Evolutionary conservation across 2,113 vertebrate species (phyloP).

Genomic region (Chiloscyllium plagiosum): DNA sequence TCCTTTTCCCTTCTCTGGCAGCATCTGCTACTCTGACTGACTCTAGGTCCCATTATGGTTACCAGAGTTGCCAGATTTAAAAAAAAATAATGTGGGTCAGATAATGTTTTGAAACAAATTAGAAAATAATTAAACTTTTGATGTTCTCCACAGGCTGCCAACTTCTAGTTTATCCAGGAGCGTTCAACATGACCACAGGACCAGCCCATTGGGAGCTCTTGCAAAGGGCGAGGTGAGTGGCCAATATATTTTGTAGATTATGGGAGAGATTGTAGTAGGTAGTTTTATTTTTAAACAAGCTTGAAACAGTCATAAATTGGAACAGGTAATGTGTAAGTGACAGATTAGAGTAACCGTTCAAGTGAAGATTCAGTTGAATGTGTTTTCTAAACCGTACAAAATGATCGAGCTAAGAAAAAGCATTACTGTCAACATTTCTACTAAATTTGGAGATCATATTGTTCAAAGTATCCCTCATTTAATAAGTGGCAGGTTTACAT

Average conservation of each 20-base stretch:
- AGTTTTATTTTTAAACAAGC: neutral
- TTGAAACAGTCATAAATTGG: neutral
- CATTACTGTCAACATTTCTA: neutral
- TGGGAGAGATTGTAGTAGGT: neutral
- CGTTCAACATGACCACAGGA: constrained; percentile 95
- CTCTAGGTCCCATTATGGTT: too few relatives aligned
- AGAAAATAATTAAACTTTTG: neutral
- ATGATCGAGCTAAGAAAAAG: neutral
- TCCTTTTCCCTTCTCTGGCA: neutral
- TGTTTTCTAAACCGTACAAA: neutral
- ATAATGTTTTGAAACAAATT: neutral
- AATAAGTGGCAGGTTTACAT: neutral
- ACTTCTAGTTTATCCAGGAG: constrained; percentile 87
- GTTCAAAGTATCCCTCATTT: neutral
- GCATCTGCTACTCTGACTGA: neutral
- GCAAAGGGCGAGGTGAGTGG: constrained; percentile 78
- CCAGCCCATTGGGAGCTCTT: constrained; percentile 94
- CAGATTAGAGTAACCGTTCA: neutral
- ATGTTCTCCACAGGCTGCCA: constrained; percentile 68
- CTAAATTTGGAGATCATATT: neutral
- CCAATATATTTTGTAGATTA: neutral
- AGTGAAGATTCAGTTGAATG: neutral
- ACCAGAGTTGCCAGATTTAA: too few relatives aligned
- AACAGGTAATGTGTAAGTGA: neutral
- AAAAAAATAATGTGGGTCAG: neutral